These are phyloP conservation scores for Agrilus mali DNA, from an alignment of 2,888 invertebrate species.

Conservation along the genomic window DNA sequence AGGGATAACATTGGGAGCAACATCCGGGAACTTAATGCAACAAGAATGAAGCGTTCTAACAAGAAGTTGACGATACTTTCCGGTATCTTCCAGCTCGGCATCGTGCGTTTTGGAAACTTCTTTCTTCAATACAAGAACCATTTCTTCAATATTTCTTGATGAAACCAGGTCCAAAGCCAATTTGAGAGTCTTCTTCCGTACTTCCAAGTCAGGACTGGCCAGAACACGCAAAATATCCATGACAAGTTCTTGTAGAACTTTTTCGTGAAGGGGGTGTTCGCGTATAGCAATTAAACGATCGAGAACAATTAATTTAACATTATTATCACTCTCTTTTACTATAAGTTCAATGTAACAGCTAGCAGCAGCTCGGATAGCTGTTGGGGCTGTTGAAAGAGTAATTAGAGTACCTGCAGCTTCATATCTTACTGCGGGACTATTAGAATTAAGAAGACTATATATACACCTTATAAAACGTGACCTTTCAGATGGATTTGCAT, in stretches of 20 bases:
- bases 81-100: conserved; percentile 83
- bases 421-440: conserved; percentile 92
- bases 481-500: conserved; percentile 89
- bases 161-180: conserved; percentile 80
- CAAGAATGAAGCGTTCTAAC: conserved; percentile 91
- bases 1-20: conserved; percentile 86
- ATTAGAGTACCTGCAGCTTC: conserved; percentile 98
- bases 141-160: conserved; percentile 87
- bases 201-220: conserved; percentile 88
- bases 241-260: conserved; percentile 77
- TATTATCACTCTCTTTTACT: conserved; percentile 99
- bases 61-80: conserved; percentile 87
- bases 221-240: conserved; percentile 97
- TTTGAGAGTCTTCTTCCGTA: conserved; percentile 37
- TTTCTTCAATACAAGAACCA: conserved; percentile 85
- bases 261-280: conserved; percentile 70
- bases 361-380: conserved; percentile 80
- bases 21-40: conserved; percentile 92
- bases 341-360: conserved; percentile 97
- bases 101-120: conserved; percentile 83
- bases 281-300: conserved; percentile 84
- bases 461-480: conserved; percentile 97
- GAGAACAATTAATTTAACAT: conserved; percentile 96
- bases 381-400: conserved; percentile 93
- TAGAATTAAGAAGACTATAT: conserved; percentile 91